Evolutionary conservation across 2,113 vertebrate genomes (phyloP), one percentile per base, ranked within the genome.

Genomic region (Neopipo cinnamomea): DNA sequence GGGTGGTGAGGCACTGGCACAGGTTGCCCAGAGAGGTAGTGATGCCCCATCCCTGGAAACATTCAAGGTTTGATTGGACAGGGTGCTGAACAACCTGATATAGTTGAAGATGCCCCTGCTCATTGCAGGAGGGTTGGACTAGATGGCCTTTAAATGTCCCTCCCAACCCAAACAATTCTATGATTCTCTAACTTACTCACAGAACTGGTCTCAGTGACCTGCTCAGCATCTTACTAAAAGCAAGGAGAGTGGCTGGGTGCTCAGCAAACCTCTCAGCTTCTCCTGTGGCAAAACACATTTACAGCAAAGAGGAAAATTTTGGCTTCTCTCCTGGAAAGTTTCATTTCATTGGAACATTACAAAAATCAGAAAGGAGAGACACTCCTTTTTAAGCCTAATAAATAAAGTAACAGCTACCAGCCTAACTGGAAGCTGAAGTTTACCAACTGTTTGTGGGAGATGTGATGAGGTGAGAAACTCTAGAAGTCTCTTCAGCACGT

Each of bases 391-490:
- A 73, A 90, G 39, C 6, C 31, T 39, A 27, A 33, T 12, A 13
- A 67, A 53, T 53, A 47, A 63, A 67, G 9, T 10, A 83, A 15
- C 27, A 66, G 24, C 6, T 58, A 15, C 5, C 68, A 88, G 63
- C 27, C 52, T 78, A 67, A 72, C 18, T 56, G 73, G 44, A 65
- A 84, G 27, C 0, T 5, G 5, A 71, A 24, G 8, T 84, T 62
- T 25, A 12, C 30, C 73, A 42, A 0, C 1, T n/a, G 19, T 63
- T 50, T 41, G 79, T 11, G 20, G 30, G 77, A 81, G 83, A 55
- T 8, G 6, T 2, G 35, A 63, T 11, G 80, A 95, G 61, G 86
- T 91, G 93, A 91, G 89, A 93, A 95, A 94, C 65, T 61, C 93
- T 63, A 96, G 73, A 89, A 92, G 91, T 9, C 56, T 68, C 73